phyloP scores from a whole-genome alignment of 2,888 invertebrate species.

The Ctena decussata region DNA sequence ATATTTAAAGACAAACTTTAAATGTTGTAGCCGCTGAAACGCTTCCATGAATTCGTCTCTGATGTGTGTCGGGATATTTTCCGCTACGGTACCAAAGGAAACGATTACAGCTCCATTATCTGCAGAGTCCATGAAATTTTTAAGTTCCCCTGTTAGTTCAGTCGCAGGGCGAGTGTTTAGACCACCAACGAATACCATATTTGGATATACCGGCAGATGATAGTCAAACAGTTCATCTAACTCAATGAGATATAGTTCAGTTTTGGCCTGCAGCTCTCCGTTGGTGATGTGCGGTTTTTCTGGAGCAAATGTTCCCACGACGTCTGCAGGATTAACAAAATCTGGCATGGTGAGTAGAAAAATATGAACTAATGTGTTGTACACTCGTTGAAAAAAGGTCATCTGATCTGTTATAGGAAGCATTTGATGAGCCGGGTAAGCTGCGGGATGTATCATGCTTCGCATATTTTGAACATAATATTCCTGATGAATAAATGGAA shows the following conservation, averaged over 20 bases:
- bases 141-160: constrained; percentile 27
- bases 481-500: neutral
- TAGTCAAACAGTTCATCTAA: constrained; percentile 49
- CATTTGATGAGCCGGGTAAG: neutral
- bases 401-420: neutral
- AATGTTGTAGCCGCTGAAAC: neutral
- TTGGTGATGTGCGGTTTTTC: constrained; percentile 21
- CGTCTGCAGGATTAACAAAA: constrained; percentile 34
- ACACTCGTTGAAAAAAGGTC: neutral
- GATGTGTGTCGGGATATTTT: constrained; percentile 23
- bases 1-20: no score
- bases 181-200: constrained; percentile 53
- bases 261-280: constrained; percentile 19
- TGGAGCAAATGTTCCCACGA: constrained; percentile 49
- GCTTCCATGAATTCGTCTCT: neutral
- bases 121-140: constrained; percentile 39
- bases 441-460: neutral
- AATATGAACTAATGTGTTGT: neutral
- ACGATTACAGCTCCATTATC: constrained; percentile 56
- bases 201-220: constrained; percentile 42
- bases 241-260: constrained; percentile 53
- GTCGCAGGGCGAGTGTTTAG: constrained; percentile 39
- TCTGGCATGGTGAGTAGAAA: neutral
- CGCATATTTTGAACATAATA: neutral
- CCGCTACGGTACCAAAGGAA: constrained; percentile 53